phyloP scores from a whole-genome alignment of 2,888 invertebrate species.

The Nudaria mundana region DNA sequence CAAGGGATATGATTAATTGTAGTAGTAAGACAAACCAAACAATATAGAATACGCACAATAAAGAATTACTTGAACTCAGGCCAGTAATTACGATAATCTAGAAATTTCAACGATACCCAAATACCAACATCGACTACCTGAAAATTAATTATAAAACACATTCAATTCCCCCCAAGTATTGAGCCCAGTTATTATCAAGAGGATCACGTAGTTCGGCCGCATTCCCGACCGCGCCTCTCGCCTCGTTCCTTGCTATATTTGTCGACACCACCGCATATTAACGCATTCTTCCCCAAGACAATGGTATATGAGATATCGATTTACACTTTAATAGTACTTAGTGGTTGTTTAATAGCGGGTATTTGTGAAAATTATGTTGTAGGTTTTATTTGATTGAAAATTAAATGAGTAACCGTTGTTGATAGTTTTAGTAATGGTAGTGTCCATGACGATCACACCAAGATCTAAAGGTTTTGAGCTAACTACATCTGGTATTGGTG shows the following conservation, averaged over 20 bases:
- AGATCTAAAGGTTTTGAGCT: no score
- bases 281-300: constrained; percentile 13
- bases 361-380: neutral
- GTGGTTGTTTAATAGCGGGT: constrained; percentile 7
- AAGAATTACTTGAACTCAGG: no score
- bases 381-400: no score
- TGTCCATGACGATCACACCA: no score
- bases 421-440: no score
- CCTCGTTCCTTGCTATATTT: constrained; percentile 9
- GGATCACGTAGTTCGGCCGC: constrained; percentile 37
- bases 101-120: neutral
- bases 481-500: no score
- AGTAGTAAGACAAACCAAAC: no score
- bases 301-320: constrained; percentile 14
- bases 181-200: constrained; percentile 46
- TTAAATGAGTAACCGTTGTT: no score
- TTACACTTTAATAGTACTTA: constrained; percentile 9
- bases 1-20: no score
- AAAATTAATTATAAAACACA: constrained; percentile 27
- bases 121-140: neutral
- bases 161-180: constrained; percentile 23
- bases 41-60: no score
- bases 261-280: constrained; percentile 10
- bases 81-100: neutral
- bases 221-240: constrained; percentile 3